Conservation (phyloP, 2,113 vertebrate genomes). For the Tenebrosternarchus preto region DNA sequence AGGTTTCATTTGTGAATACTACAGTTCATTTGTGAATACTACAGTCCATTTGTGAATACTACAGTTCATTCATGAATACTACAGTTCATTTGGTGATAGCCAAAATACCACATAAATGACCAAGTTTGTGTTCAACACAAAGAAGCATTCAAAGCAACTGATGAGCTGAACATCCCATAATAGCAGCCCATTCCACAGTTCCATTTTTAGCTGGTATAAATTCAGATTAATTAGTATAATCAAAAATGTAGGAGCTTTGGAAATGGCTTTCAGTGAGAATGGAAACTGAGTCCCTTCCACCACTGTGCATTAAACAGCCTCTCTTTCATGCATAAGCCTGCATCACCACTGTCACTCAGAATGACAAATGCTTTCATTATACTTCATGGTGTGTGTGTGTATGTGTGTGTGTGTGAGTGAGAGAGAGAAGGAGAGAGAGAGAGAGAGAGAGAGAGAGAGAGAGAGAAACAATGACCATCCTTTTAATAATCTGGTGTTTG, state of each 20-base stretch:
- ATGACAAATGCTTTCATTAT: conserved; percentile 11
- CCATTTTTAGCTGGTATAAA: conserved; percentile 40
- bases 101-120: neutral
- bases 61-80: neutral
- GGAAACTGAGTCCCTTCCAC: conserved; percentile 1
- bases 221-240: conserved; percentile 42
- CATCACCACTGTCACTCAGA: conserved; percentile 8
- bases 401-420: conserved; percentile 6
- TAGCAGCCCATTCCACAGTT: conserved; percentile 15
- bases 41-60: neutral
- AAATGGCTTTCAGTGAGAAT: conserved; percentile 34
- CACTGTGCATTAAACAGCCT: conserved; percentile 31
- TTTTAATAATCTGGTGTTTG: neutral
- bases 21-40: neutral
- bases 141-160: neutral
- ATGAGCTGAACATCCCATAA: conserved; percentile 1
- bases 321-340: conserved; percentile 29
- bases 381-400: neutral
- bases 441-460: conserved; percentile 5
- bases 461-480: neutral
- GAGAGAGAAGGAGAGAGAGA: neutral
- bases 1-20: neutral
- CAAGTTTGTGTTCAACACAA: neutral
- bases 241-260: conserved; percentile 40
- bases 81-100: neutral